Percentiles rank a stretch among this genome's conserved stretches.
phyloP scores from a whole-genome alignment of 2,797 vertebrate genomes.

The Argya squamiceps region DNA sequence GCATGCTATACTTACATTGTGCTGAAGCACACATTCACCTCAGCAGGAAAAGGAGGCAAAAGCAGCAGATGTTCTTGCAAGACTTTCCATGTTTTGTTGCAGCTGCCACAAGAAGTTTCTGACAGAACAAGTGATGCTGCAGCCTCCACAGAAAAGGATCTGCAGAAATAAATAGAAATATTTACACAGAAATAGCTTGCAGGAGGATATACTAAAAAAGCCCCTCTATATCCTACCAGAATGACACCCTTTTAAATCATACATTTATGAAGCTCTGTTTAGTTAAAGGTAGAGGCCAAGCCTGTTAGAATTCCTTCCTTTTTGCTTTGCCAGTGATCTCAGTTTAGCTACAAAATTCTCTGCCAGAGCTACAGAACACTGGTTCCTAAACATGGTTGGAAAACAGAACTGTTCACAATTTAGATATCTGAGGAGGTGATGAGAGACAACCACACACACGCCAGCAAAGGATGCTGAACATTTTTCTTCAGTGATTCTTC shows the following conservation, averaged over 20 bases:
- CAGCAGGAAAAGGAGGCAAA: not conserved
- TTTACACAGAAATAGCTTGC: not conserved
- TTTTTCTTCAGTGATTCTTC: conserved; percentile 4
- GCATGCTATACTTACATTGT: not conserved
- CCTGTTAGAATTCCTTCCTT: not conserved
- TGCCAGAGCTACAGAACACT: not conserved
- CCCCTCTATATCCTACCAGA: not conserved
- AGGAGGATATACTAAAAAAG: not conserved
- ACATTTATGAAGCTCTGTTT: not conserved
- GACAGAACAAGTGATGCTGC: conserved; percentile 8
- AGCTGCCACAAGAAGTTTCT: conserved; percentile 7
- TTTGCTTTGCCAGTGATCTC: not conserved
- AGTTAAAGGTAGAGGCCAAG: not conserved
- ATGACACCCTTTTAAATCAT: not conserved
- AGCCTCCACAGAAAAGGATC: not conserved
- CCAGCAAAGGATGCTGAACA: not conserved
- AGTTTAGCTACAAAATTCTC: not conserved
- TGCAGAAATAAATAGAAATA: not conserved
- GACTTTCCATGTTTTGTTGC: conserved; percentile 30
- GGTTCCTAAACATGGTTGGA: not conserved
- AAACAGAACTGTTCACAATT: not conserved
- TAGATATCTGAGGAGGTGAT: not conserved
- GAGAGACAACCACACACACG: not conserved
- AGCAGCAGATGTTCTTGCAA: conserved; percentile 15
- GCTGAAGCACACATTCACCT: not conserved